Evolutionary conservation across 2,888 invertebrate species (phyloP).

Genomic region (Eupithecia exiguata): DNA sequence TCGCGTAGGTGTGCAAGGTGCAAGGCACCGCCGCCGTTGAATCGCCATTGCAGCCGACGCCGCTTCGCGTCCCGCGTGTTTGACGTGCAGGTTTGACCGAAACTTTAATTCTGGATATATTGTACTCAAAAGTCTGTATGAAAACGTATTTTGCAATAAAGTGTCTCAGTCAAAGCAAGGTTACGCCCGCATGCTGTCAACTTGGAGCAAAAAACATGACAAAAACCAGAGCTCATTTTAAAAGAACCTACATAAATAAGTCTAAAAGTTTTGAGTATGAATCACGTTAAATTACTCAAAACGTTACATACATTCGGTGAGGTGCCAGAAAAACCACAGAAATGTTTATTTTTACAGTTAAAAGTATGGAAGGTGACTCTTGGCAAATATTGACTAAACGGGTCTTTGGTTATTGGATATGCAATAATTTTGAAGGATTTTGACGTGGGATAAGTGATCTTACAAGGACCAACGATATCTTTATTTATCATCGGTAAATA

Average conservation of each 20-base stretch:
- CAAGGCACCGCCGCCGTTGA: too few species aligned
- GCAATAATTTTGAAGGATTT: slow-evolving; percentile 6
- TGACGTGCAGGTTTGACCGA: too few species aligned
- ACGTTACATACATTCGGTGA: slow-evolving; percentile 26
- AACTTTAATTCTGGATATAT: too few species aligned
- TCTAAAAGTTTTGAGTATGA: neutral
- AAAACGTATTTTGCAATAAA: slow-evolving; percentile 30
- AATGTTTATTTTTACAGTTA: slow-evolving; percentile 38
- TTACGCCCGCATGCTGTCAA: slow-evolving; percentile 29
- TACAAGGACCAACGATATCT: neutral
- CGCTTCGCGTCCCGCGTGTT: too few species aligned
- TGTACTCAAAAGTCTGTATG: slow-evolving; percentile 17
- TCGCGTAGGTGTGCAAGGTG: too few species aligned
- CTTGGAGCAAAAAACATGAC: slow-evolving; percentile 16
- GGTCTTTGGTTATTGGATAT: slow-evolving; percentile 36
- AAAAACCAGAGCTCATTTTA: slow-evolving; percentile 14
- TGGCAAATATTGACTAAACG: slow-evolving; percentile 41
- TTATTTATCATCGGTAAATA: neutral
- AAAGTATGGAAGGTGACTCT: slow-evolving; percentile 37
- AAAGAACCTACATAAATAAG: neutral
- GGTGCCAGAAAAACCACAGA: slow-evolving; percentile 39
- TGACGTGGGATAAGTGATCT: neutral
- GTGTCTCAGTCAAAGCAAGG: slow-evolving; percentile 18
- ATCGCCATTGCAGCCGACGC: too few species aligned
- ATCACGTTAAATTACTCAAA: slow-evolving; percentile 30